phyloP scores from a whole-genome alignment of 2,888 invertebrate genomes.

The Diarsia brunnea region DNA sequence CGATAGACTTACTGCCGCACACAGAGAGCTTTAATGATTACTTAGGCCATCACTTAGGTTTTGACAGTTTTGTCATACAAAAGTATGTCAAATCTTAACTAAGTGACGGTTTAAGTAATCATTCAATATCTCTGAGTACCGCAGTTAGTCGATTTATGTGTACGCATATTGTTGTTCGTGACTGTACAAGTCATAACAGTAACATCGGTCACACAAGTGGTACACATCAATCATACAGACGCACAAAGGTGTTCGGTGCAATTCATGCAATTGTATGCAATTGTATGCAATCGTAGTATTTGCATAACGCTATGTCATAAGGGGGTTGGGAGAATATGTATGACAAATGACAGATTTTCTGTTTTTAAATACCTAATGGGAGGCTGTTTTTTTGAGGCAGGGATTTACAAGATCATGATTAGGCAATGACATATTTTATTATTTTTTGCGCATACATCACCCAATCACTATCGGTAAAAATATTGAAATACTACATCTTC shows the following conservation, averaged over 20 bases:
- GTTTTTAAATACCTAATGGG: not conserved
- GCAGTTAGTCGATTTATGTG: too few species aligned
- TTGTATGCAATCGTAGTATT: slow-evolving; percentile 56
- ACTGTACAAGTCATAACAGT: slow-evolving; percentile 13
- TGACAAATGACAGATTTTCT: slow-evolving; percentile 21
- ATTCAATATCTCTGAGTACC: too few species aligned
- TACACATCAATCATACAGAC: slow-evolving; percentile 51
- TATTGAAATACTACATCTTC: too few species aligned
- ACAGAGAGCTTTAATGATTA: too few species aligned
- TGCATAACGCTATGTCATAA: slow-evolving; percentile 56
- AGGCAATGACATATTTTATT: not conserved
- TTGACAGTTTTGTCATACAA: too few species aligned
- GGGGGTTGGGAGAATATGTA: slow-evolving; percentile 29
- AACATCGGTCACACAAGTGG: slow-evolving; percentile 39
- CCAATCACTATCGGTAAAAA: not conserved
- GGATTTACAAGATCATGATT: not conserved
- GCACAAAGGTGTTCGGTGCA: slow-evolving; percentile 43
- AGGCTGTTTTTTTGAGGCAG: not conserved
- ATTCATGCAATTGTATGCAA: slow-evolving; percentile 59
- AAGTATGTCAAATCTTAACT: too few species aligned
- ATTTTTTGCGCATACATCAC: not conserved
- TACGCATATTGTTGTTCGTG: not conserved
- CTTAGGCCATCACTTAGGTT: too few species aligned
- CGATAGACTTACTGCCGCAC: too few species aligned
- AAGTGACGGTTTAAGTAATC: too few species aligned